These are phyloP conservation scores for Anniella stebbinsi DNA, from an alignment of 2,797 vertebrate genomes.

Conservation along the genomic window DNA sequence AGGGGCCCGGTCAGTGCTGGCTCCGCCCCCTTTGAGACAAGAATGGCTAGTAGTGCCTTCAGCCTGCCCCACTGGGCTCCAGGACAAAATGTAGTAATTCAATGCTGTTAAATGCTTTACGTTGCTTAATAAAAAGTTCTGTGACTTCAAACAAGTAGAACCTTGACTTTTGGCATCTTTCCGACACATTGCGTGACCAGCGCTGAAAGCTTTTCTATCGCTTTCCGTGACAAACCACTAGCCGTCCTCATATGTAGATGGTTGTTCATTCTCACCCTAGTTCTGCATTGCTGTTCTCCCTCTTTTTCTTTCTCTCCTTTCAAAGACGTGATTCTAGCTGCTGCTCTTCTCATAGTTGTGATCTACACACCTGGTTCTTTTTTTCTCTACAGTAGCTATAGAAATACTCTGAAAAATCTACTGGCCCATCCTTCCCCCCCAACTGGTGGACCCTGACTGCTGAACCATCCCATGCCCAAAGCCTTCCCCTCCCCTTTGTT, in stretches of 20 bases:
- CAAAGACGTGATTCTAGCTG: accelerated
- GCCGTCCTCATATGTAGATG: neutral
- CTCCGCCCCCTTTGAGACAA: neutral
- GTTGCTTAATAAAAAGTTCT: constrained; percentile 17
- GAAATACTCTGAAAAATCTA: neutral
- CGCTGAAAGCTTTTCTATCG: neutral
- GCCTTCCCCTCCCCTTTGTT: too few relatives aligned
- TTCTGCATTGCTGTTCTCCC: neutral
- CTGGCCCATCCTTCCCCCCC: neutral
- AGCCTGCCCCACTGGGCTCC: constrained; percentile 1
- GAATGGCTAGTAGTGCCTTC: too few relatives aligned
- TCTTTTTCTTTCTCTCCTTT: neutral
- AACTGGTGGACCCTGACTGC: neutral
- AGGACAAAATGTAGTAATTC: neutral
- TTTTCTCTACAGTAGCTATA: neutral
- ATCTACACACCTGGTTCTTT: neutral
- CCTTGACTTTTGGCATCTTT: neutral
- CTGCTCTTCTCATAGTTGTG: neutral
- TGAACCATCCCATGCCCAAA: neutral
- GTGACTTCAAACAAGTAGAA: neutral
- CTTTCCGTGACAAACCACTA: constrained; percentile 54
- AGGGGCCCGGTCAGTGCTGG: neutral
- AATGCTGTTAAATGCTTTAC: neutral
- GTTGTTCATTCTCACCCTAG: accelerated
- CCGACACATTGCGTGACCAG: neutral